Evolutionary conservation across 2,797 vertebrate species (phyloP).

Genomic region (Sandelia bainsii): DNA sequence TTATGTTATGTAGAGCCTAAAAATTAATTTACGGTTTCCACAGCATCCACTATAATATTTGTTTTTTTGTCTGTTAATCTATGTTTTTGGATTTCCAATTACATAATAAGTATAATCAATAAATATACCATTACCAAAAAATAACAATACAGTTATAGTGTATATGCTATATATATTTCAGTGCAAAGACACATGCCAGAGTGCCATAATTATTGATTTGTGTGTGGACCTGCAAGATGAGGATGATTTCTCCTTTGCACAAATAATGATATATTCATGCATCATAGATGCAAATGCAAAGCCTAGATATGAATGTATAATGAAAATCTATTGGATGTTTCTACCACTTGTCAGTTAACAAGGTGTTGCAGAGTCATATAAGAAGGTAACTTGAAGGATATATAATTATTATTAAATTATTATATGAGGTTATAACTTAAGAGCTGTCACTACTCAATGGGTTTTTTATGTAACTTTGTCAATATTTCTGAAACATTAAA

Average conservation of each 20-base stretch:
- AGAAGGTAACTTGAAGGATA: not conserved
- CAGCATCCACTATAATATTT: not conserved
- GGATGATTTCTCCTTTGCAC: not conserved
- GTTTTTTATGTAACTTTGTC: not conserved
- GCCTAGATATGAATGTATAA: not conserved
- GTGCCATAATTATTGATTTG: not conserved
- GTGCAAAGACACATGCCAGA: not conserved
- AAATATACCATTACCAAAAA: not conserved
- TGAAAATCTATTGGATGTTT: conserved; percentile 4
- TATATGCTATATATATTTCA: not conserved
- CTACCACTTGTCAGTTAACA: not conserved
- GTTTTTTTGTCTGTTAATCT: not conserved
- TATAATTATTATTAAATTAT: not conserved
- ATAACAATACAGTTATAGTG: not conserved
- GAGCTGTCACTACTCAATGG: not conserved
- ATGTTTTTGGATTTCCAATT: not conserved
- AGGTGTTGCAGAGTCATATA: not conserved
- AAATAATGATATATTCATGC: not conserved
- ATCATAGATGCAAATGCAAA: not conserved
- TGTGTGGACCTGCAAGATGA: not conserved
- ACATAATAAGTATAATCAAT: not conserved
- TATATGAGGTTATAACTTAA: not conserved
- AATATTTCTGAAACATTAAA: not conserved
- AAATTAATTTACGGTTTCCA: not conserved
- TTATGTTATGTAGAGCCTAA: not conserved